A percentile compares a stretch with the other conserved stretches of the same genome.
These are phyloP conservation scores for Parnassius orleans DNA, from an alignment of 2,888 invertebrate species.

Conservation along the genomic window DNA sequence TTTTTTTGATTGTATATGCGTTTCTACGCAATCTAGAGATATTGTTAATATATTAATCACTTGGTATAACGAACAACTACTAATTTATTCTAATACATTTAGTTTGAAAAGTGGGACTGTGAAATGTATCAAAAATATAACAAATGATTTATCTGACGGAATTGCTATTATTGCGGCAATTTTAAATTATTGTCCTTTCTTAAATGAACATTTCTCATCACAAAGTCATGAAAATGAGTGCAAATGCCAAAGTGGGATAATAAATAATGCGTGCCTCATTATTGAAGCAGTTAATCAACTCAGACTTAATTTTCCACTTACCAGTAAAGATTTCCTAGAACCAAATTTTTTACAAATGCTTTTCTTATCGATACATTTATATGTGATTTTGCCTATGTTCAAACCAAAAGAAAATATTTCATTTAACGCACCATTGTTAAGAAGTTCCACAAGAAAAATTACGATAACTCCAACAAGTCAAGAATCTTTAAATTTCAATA, in stretches of 20 bases:
- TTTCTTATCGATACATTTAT: conserved; percentile 79
- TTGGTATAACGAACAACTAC: conserved; percentile 64
- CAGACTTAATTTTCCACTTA: conserved; percentile 77
- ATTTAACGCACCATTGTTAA: conserved; percentile 70
- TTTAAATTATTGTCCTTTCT: conserved; percentile 81
- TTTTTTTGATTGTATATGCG: conserved; percentile 69
- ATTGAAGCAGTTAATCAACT: conserved; percentile 78
- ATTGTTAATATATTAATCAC: conserved; percentile 57
- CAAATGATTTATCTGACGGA: conserved; percentile 77
- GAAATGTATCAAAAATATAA: conserved; percentile 67
- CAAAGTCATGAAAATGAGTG: conserved; percentile 67
- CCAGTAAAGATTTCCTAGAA: conserved; percentile 71
- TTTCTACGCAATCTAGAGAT: conserved; percentile 53
- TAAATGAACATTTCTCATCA: conserved; percentile 63
- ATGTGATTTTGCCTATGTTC: conserved; percentile 77
- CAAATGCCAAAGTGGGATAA: conserved; percentile 55
- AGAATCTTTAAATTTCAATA: conserved; percentile 60
- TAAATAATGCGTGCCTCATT: conserved; percentile 81
- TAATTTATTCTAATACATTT: conserved; percentile 46
- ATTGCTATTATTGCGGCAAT: conserved; percentile 79
- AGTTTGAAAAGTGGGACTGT: conserved; percentile 41
- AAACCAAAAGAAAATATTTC: conserved; percentile 62
- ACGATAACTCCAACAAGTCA: conserved; percentile 62
- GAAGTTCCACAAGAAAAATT: conserved; percentile 60
- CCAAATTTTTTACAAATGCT: conserved; percentile 81